Conservation (phyloP, 1,140 invertebrate species). For the Lasioglossum albipes region DNA sequence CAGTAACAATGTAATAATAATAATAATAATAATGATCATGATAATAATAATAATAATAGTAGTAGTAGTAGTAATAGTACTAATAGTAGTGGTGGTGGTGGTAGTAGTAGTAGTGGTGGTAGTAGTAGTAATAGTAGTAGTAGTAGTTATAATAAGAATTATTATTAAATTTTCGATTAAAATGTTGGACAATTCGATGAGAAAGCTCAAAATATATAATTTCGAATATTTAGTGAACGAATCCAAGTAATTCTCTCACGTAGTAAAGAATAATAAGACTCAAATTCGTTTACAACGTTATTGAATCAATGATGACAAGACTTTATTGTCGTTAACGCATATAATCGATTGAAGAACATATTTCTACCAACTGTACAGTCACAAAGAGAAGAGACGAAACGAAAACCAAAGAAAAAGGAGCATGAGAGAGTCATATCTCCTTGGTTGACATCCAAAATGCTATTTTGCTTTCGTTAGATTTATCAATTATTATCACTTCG, state of each 20-base stretch:
- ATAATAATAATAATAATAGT: too few relatives aligned
- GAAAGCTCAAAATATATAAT: conserved; percentile 12
- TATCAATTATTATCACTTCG: conserved; percentile 50
- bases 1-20: background rate
- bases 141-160: background rate
- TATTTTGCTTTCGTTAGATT: conserved; percentile 40
- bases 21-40: background rate
- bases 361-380: conserved; percentile 57
- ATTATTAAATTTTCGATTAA: background rate
- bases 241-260: background rate
- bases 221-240: conserved; percentile 12
- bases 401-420: conserved; percentile 23
- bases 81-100: too few relatives aligned
- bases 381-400: conserved; percentile 18
- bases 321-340: conserved; percentile 31
- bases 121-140: background rate
- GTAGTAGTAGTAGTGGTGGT: background rate
- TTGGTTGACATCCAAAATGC: conserved; percentile 50
- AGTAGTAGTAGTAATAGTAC: background rate
- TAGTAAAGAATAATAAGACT: background rate
- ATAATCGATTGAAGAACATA: conserved; percentile 24
- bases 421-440: conserved; percentile 12
- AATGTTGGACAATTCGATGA: conserved; percentile 4
- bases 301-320: background rate
- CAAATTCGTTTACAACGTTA: background rate